A percentile compares a stretch with the other conserved stretches of the same genome.
Conservation (phyloP, 2,888 invertebrate species). For the Trissolcus japonicus region DNA sequence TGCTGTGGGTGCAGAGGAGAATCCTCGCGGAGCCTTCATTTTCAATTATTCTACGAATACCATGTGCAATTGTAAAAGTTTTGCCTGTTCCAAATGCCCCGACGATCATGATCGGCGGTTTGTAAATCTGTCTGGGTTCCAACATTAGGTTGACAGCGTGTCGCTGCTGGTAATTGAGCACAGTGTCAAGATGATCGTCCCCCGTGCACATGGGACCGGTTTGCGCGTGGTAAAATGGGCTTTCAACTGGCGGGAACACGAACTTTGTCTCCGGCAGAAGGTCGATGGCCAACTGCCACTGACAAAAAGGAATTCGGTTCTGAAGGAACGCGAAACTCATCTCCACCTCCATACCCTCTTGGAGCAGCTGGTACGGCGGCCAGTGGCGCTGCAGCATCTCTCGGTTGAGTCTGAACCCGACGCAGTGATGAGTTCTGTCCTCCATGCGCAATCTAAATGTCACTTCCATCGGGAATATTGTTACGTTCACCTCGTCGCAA, state of each 20-base stretch:
- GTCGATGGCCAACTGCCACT: constrained; percentile 90
- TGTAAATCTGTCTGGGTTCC: constrained; percentile 79
- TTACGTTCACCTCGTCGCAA: constrained; percentile 37
- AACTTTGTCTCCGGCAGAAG: constrained; percentile 83
- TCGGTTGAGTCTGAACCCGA: constrained; percentile 23
- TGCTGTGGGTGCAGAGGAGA: constrained; percentile 90
- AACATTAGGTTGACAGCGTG: constrained; percentile 88
- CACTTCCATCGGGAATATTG: constrained; percentile 20
- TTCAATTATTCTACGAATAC: constrained; percentile 71
- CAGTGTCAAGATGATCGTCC: constrained; percentile 68
- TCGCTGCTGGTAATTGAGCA: constrained; percentile 86
- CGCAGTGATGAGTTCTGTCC: constrained; percentile 25
- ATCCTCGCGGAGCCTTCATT: constrained; percentile 83
- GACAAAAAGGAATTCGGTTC: constrained; percentile 87
- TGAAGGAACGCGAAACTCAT: constrained; percentile 89
- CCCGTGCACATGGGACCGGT: constrained; percentile 26
- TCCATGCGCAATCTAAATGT: constrained; percentile 38
- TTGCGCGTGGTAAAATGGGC: constrained; percentile 15
- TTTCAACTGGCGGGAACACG: constrained; percentile 80
- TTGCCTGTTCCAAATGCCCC: constrained; percentile 93
- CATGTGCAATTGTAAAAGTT: constrained; percentile 87
- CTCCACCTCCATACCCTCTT: constrained; percentile 74
- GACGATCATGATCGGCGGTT: constrained; percentile 85
- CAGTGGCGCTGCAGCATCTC: constrained; percentile 33
- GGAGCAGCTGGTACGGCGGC: constrained; percentile 7